Base-by-base conservation (phyloP, 2,113 vertebrate species). In the Ceratotherium simum region DNA sequence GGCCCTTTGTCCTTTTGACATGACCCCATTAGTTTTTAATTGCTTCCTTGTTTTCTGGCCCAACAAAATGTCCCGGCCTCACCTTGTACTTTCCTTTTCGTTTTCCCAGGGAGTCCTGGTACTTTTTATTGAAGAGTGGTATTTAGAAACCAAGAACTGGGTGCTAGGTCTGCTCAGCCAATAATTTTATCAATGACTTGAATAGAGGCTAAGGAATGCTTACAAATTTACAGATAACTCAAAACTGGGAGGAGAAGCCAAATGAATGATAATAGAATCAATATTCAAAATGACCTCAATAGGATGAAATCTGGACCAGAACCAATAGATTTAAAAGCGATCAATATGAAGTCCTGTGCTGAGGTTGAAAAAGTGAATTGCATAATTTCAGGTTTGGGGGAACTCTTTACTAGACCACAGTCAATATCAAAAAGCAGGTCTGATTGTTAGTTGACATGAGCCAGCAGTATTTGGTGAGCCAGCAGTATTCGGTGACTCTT, bases 121-220 rank as follows among this genome's bases (percentile, higher is more conserved):
- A 67, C 60, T 60, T 95, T 73, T 95, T n/a, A 60, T 17, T 51
- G 69, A 69, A 70, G 10, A 89, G 73, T 33, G n/a, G 29, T 36
- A 11, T 70, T 54, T 82, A 91, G 86, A 95, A 94, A 90, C 83
- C 73, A 51, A 64, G 48, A 46, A 56, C 33, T 78, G 72, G 69
- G 78, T 69, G 21, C 33, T 21, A 20, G 5, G 16, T 75, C 58
- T 94, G 84, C 80, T 79, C 23, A 36, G 25, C 46, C n/a, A 64
- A 27, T 65, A 60, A 51, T 78, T 86, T 85, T 93, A 89, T 90
- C 80, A 78, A 5, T 84, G 84, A 87, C 46, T 92, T 86, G 48
- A 84, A 56, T 76, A 83, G 89, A 86, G 94, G 75, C 36, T 75
- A 62, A 82, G 31, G 36, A 65, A 75, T 93, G 64, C 67, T 96